Conservation (phyloP, 2,113 vertebrate species). For the Uria aalge region DNA sequence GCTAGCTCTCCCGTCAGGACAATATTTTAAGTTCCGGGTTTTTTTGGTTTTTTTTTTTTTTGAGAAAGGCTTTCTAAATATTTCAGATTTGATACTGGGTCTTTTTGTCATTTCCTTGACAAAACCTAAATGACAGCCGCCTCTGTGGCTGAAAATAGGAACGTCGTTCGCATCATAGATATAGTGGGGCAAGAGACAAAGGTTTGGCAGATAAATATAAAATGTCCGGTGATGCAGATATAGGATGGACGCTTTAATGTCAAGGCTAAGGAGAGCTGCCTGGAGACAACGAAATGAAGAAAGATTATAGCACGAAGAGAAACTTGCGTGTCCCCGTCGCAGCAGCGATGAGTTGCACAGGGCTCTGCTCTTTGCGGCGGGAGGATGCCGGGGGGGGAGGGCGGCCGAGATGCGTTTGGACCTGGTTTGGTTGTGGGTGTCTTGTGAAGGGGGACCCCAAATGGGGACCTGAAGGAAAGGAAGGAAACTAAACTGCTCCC, state of each 20-base stretch:
- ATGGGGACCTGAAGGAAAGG: not conserved
- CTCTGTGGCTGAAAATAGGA: constrained; percentile 1
- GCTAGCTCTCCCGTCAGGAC: not conserved
- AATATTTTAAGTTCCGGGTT: not conserved
- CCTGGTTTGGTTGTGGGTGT: not conserved
- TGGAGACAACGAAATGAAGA: not conserved
- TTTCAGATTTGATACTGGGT: not conserved
- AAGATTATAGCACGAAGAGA: not conserved
- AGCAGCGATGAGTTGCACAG: not conserved
- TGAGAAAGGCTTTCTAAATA: not conserved
- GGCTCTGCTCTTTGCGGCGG: not conserved
- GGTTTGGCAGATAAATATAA: not conserved
- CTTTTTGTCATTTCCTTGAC: not conserved
- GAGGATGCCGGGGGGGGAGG: not conserved
- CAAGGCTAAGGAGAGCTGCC: not conserved
- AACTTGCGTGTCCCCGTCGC: not conserved
- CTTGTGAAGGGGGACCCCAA: no score
- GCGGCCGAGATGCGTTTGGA: fast-evolving
- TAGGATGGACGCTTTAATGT: not conserved
- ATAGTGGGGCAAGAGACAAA: not conserved
- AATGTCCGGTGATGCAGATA: not conserved
- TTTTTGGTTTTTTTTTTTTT: not conserved
- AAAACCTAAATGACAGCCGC: not conserved
- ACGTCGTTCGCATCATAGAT: not conserved
- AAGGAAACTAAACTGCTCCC: not conserved